Evolutionary conservation across 1,140 invertebrate species (phyloP).

Genomic region (Carposina sasakii): DNA sequence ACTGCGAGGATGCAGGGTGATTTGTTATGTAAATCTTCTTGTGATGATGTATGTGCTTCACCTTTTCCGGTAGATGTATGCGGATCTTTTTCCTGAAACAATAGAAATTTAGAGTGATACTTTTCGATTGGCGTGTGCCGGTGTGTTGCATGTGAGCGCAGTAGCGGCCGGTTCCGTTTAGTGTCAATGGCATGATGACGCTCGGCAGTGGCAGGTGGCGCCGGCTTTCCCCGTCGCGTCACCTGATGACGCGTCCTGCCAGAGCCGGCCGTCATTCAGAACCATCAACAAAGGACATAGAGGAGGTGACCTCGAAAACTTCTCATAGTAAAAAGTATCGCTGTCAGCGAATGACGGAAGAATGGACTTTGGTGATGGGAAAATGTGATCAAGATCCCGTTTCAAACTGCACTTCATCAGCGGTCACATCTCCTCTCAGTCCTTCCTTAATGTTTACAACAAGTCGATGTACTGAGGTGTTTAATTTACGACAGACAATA

Average conservation of each 20-base stretch:
- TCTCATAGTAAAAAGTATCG: too few relatives aligned
- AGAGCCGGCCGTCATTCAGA: too few relatives aligned
- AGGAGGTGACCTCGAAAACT: too few relatives aligned
- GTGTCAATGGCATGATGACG: constrained; percentile 49
- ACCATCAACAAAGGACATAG: too few relatives aligned
- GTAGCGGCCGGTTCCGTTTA: constrained; percentile 43
- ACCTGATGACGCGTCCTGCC: constrained; percentile 17
- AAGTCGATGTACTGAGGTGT: too few relatives aligned
- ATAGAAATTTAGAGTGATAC: constrained; percentile 39
- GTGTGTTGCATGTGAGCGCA: constrained; percentile 41
- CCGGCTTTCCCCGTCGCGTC: constrained; percentile 21
- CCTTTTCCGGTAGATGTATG: constrained; percentile 71
- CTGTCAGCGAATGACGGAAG: too few relatives aligned
- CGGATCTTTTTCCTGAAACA: constrained; percentile 72
- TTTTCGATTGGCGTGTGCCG: constrained; percentile 18
- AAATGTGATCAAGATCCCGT: too few relatives aligned
- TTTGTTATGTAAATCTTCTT: constrained; percentile 72
- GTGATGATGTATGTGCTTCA: constrained; percentile 72
- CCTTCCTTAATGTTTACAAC: too few relatives aligned
- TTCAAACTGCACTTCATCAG: too few relatives aligned
- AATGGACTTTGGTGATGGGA: too few relatives aligned
- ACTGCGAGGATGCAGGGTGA: constrained; percentile 57
- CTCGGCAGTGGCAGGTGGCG: constrained; percentile 9
- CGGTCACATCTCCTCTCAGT: too few relatives aligned
- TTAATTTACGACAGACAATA: too few relatives aligned